Base-by-base conservation (phyloP, 1,140 invertebrate genomes). In the Drosophila biarmipes region DNA sequence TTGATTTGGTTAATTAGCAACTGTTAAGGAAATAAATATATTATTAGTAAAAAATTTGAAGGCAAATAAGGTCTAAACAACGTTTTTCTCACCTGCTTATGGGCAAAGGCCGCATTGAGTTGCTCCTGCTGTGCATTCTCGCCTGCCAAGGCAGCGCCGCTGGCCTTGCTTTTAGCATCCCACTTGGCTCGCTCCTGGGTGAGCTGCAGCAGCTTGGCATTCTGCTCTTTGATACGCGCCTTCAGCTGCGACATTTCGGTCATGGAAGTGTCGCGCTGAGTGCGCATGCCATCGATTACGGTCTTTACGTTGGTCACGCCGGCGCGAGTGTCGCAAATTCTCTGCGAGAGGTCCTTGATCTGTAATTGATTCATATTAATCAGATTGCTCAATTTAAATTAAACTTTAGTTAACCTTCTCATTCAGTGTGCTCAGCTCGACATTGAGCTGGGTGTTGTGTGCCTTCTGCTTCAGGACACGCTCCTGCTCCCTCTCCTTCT, bases 261-360 rank as follows among this genome's bases (percentile, higher is more conserved):
- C 92, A 99, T 95, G 75, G 97, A 97, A 0, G 95, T 93, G 92
- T 99, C 99, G 35, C 99, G 93, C 24, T 97, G 97, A 0, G 95
- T 95, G 52, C 98, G 93, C 98, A 99, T 99, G 5, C 96, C 96
- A 93, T 99, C 98, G 72, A 99, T 99, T 21, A 97, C 97, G 2
- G 96, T 95, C 92, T 99, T 99, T 0, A 98, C 96, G 38, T 96
- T 96, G 0, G 98, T 97, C 0, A 99, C 98, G 17, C 96, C 96
- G 29, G 96, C 95, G 4, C 97, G 94, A 0, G 97, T 98, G 82
- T 98, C 97, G 71, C 95, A 95, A 66, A 99, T 98, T 90, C 97
- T 97, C 78, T 95, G 94, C 21, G 96, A 97, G 48, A 99, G 90
- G 92, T 99, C 97, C 72, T 95, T 96, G 2, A 98, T 92, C 91